Evolutionary conservation across 2,113 vertebrate genomes (phyloP), one percentile per base, ranked within the genome.

Genomic region (Anarhynchus alexandrinus): DNA sequence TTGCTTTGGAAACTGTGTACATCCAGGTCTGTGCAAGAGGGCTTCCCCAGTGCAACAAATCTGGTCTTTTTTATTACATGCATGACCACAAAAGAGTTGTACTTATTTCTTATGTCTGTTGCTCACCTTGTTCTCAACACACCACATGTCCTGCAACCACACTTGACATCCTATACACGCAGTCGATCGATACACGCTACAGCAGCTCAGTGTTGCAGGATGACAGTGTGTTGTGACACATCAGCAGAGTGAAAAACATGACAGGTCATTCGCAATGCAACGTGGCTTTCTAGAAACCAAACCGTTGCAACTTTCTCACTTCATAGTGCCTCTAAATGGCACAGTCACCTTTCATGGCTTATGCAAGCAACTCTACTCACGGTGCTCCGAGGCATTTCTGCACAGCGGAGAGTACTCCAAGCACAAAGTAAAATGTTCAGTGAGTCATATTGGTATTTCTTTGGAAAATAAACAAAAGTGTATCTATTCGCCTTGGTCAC

Each of bases 101-200:
- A n/a, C 8, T 9, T 70, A 79, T 87, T 73, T 22, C 17, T 82
- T 58, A 43, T 13, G 36, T 15, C 27, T 84, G 15, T 38, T 78
- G 30, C 65, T 85, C 40, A 72, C 26, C 78, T 87, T 65, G 40
- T 32, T 91, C 70, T 82, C 57, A 67, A 71, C 18, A 82, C 21
- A n/a, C 5, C 36, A 23, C 8, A 14, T 3, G 2, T 45, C 30
- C 59, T 45, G 30, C 58, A 61, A 67, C 16, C 21, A 26, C 21
- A 34, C 6, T 5, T 66, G 30, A 26, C 5, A 27, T 15, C 18
- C 23, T 43, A 9, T 5, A 49, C 1, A 4, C 29, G 82, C 36
- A 51, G 51, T 11, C 1, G 1, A 71, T 34, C 3, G 0, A 59
- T 27, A 74, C 16, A 32, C 1, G 3, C 45, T 40, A 36, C 3